Conservation (phyloP, 1,140 invertebrate species). For the Trichogramma pretiosum region DNA sequence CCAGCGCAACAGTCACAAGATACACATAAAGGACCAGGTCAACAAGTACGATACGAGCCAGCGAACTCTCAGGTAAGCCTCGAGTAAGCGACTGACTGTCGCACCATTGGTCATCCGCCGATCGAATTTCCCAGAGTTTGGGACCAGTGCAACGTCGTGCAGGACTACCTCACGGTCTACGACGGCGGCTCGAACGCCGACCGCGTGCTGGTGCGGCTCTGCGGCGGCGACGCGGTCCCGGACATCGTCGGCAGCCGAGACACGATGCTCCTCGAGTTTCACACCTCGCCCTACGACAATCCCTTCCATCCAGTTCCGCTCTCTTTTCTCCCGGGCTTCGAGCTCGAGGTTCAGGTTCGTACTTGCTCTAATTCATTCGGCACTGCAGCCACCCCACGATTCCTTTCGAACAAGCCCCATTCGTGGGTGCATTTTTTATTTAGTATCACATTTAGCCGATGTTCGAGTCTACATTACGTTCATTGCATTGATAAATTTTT, state of each 20-base stretch:
- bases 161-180: conserved; percentile 73
- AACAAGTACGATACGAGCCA: conserved; percentile 68
- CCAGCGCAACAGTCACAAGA: conserved; percentile 66
- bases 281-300: conserved; percentile 73
- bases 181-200: conserved; percentile 66
- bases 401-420: no score
- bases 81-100: no score
- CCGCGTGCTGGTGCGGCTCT: conserved; percentile 66
- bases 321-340: conserved; percentile 70
- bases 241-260: conserved; percentile 70
- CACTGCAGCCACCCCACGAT: background rate
- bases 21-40: conserved; percentile 70
- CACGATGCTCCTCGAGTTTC: conserved; percentile 71
- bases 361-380: background rate
- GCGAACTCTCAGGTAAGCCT: conserved; percentile 56
- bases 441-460: no score
- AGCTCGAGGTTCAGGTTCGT: conserved; percentile 65
- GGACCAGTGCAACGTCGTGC: conserved; percentile 72
- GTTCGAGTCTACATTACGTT: no score
- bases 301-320: conserved; percentile 70
- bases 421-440: no score
- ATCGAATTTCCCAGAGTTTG: conserved; percentile 63
- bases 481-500: no score
- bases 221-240: conserved; percentile 73
- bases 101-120: no score